These are phyloP conservation scores for Venustaconcha ellipsiformis DNA, from an alignment of 1,140 invertebrate genomes.

Conservation along the genomic window DNA sequence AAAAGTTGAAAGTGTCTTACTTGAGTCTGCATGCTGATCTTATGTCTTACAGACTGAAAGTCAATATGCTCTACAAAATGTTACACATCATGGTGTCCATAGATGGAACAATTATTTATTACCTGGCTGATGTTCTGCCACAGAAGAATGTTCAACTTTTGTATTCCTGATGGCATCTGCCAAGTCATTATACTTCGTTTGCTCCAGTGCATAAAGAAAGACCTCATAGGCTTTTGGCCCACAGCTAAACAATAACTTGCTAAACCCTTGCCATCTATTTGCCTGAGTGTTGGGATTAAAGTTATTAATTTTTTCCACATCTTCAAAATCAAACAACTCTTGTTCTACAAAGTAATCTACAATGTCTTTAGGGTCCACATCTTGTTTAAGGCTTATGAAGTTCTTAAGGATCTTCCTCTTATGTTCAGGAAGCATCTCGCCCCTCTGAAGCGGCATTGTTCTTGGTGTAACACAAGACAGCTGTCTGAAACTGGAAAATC, in stretches of 20 bases:
- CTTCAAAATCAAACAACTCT: constrained; percentile 27
- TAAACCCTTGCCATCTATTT: constrained; percentile 24
- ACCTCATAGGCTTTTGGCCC: constrained; percentile 19
- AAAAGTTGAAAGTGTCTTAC: too few relatives aligned
- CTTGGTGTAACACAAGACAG: neutral
- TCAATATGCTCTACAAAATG: too few relatives aligned
- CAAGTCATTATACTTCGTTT: constrained; percentile 6
- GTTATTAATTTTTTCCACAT: constrained; percentile 21
- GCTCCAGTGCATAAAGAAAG: constrained; percentile 13
- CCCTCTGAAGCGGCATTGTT: neutral
- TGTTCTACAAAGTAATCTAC: constrained; percentile 20
- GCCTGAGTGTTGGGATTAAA: constrained; percentile 28
- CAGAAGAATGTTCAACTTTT: neutral
- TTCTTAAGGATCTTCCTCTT: constrained; percentile 23
- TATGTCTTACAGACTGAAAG: too few relatives aligned
- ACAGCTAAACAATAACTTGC: constrained; percentile 12
- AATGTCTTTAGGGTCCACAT: constrained; percentile 29
- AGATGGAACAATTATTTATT: neutral
- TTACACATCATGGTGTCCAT: too few relatives aligned
- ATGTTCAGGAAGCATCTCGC: constrained; percentile 10
- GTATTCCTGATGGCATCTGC: constrained; percentile 23
- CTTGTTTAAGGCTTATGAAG: constrained; percentile 11
- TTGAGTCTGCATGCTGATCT: too few relatives aligned
- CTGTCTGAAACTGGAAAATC: neutral
- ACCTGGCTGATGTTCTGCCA: neutral